A percentile compares a stretch with the other conserved stretches of the same genome.
Evolutionary conservation across 2,113 vertebrate genomes (phyloP).

Genomic region (Ellobius talpinus): DNA sequence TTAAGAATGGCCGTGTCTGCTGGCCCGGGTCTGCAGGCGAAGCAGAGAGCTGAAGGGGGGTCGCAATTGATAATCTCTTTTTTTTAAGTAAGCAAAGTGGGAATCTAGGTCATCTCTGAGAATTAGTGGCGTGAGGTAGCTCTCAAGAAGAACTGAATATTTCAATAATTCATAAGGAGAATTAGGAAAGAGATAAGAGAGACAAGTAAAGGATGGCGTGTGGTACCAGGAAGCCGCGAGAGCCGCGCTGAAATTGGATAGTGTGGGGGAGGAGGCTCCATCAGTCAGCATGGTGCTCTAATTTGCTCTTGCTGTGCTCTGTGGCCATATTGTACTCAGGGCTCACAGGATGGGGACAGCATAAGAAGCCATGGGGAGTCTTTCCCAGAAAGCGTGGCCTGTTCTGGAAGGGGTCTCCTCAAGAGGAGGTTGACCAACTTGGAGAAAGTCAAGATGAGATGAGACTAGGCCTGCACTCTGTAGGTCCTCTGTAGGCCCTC

Average conservation of each 20-base stretch:
- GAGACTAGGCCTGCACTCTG: not conserved
- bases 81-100: not conserved
- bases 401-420: not conserved
- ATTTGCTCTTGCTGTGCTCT: not conserved
- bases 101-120: slow-evolving; percentile 56
- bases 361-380: not conserved
- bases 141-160: slow-evolving; percentile 35
- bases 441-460: slow-evolving; percentile 17
- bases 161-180: slow-evolving; percentile 40
- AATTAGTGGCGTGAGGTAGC: not conserved
- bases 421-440: not conserved
- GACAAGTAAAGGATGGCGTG: not conserved
- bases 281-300: not conserved
- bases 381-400: not conserved
- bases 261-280: not conserved
- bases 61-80: not conserved
- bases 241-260: not conserved
- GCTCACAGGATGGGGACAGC: not conserved
- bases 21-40: not conserved
- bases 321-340: not conserved
- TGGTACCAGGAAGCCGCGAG: not conserved
- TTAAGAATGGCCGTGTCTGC: not conserved
- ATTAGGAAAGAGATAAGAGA: not conserved
- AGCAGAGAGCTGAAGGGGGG: not conserved
- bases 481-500: not conserved